phyloP scores from a whole-genome alignment of 2,797 vertebrate genomes.

The Hemibagrus guttatus region DNA sequence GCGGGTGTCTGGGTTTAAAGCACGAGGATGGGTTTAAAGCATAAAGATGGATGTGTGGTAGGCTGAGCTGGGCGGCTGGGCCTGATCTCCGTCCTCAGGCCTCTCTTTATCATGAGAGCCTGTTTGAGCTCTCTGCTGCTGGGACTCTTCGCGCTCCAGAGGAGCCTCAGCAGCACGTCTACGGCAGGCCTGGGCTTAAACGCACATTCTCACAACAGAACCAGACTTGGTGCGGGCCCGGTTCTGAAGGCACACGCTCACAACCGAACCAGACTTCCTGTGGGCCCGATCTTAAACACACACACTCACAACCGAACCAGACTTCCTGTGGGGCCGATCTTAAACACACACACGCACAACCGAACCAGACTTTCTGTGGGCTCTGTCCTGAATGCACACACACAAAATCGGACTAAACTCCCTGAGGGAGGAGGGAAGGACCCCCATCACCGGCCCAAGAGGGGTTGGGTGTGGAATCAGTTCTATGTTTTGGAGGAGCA shows the following conservation, averaged over 20 bases:
- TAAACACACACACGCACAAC: constrained; percentile 71
- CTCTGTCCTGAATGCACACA: constrained; percentile 76
- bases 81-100: constrained; percentile 61
- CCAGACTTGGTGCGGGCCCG: constrained; percentile 61
- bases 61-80: constrained; percentile 70
- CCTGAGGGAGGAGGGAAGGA: constrained; percentile 81
- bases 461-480: constrained; percentile 96
- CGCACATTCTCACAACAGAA: constrained; percentile 80
- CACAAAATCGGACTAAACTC: constrained; percentile 82
- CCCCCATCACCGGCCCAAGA: constrained; percentile 86
- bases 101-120: constrained; percentile 87
- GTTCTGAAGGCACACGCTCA: constrained; percentile 74
- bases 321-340: neutral
- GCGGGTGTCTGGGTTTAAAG: constrained; percentile 58
- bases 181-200: constrained; percentile 63
- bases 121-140: constrained; percentile 82
- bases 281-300: constrained; percentile 65
- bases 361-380: constrained; percentile 63
- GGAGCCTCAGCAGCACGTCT: constrained; percentile 77
- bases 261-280: constrained; percentile 68
- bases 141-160: constrained; percentile 87
- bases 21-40: constrained; percentile 72
- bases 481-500: constrained; percentile 98
- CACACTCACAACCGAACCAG: constrained; percentile 79
- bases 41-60: constrained; percentile 70